Conservation (phyloP, 2,888 invertebrate species). For the Tuta absoluta region DNA sequence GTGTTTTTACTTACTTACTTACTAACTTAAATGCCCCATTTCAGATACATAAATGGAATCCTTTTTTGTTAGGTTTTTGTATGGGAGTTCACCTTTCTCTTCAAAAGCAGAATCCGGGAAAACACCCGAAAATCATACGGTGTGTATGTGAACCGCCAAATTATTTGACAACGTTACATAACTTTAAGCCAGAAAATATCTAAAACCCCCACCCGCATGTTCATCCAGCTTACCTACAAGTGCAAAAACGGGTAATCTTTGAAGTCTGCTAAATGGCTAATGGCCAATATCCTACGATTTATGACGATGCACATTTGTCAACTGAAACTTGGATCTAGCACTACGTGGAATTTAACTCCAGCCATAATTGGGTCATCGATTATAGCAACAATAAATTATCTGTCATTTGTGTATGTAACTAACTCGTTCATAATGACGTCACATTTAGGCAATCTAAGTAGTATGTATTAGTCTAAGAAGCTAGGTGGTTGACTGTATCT, state of each 20-base stretch:
- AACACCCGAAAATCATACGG: no score
- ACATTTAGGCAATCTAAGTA: not conserved
- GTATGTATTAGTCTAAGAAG: no score
- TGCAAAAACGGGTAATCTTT: conserved; percentile 17
- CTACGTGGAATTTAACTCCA: conserved; percentile 4
- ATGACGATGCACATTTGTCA: conserved; percentile 16
- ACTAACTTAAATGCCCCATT: no score
- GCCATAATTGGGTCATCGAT: conserved; percentile 16
- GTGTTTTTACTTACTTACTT: no score
- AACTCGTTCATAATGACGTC: not conserved
- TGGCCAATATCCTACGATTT: conserved; percentile 15
- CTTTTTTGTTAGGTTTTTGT: no score
- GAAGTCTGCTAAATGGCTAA: conserved; percentile 14
- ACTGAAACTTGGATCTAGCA: conserved; percentile 10
- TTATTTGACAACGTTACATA: no score
- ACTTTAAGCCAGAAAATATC: no score
- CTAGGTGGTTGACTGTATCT: no score
- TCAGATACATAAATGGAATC: no score
- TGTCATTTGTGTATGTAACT: not conserved
- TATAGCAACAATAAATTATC: not conserved
- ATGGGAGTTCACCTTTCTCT: no score
- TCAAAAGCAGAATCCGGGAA: no score
- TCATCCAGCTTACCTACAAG: not conserved
- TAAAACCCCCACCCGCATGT: not conserved
- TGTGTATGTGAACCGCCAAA: no score